Base-by-base conservation (phyloP, 1,140 invertebrate genomes). In the Neodiprion fabricii region DNA sequence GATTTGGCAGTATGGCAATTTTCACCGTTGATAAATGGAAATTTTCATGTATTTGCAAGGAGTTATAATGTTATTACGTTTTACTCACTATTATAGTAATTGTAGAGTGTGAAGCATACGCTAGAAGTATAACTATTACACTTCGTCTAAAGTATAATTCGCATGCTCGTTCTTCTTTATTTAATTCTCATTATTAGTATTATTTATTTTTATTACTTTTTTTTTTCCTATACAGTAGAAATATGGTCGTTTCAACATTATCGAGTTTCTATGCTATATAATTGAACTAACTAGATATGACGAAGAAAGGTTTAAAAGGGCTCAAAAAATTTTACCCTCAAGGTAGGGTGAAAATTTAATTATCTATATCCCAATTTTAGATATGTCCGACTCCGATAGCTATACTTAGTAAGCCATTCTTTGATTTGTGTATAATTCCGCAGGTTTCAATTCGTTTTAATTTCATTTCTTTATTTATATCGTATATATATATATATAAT, bases 1-100 rank as follows among this genome's bases (percentile, higher is more conserved):
- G 82, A 85, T 88, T 88, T 88, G 87, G 87, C 87, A 88, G 87
- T 88, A 86, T 85, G 84, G 85, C 81, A 86, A 85, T 87, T 84
- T 85, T 83, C 79, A 61, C 81, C 83, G 73, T 85, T 76, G 80
- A 80, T 83, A 81, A 83, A 81, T 77, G 80, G 77, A 82, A 82
- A 81, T 79, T 83, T 82, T 80, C 75, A 81, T 79, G 73, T 70
- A 17, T 73, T 47, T 23, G 70, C 61, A 48, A 50, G 61, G 70
- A 17, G 61, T 50, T 71, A 14, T 71, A 21, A 71, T 21, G 49
- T 71, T 7, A 40, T 71, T 49, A 48, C 40, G 1, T 40, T 47
- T 69, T 74, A 48, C 11, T 61, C 53, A 14, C 53, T 61, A 12
- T 61, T 61, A 61, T 17, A 14, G 53, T 17, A 17, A 61, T 61